A percentile compares a stretch with the other conserved stretches of the same genome.
Conservation (phyloP, 2,113 vertebrate species). For the Hemiprocne comata region DNA sequence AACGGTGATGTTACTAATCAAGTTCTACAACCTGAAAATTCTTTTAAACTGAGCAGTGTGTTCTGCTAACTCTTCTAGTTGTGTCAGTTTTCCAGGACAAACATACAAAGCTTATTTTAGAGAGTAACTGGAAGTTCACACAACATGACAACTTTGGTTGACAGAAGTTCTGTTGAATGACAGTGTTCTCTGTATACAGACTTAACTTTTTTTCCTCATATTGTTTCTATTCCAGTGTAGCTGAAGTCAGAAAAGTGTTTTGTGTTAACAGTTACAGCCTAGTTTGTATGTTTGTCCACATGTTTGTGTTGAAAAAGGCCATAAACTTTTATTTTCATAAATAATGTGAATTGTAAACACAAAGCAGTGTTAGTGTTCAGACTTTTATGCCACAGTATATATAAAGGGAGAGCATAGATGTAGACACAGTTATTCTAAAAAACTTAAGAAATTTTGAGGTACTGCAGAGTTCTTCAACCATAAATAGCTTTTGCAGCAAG, state of each 20-base stretch:
- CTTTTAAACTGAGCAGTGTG: background rate
- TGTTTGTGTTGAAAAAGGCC: background rate
- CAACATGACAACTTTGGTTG: background rate
- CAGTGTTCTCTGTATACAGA: background rate
- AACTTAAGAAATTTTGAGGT: background rate
- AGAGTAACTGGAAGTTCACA: background rate
- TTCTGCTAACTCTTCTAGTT: background rate
- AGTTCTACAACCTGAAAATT: background rate
- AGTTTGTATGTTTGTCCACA: slow-evolving; percentile 30
- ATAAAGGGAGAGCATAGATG: background rate
- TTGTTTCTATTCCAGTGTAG: background rate
- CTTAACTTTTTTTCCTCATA: background rate
- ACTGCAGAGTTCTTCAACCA: background rate
- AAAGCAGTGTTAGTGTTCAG: background rate
- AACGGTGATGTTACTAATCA: background rate
- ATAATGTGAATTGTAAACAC: background rate
- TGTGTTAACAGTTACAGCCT: background rate
- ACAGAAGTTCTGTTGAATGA: background rate
- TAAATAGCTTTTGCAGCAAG: background rate
- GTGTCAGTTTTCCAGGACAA: background rate
- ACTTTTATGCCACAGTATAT: background rate
- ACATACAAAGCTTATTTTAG: background rate
- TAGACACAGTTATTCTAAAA: background rate
- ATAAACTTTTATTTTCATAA: background rate
- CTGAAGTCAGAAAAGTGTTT: background rate